Evolutionary conservation across 2,113 vertebrate species (phyloP), one percentile per base, ranked within the genome.

Genomic region (Excalfactoria chinensis): DNA sequence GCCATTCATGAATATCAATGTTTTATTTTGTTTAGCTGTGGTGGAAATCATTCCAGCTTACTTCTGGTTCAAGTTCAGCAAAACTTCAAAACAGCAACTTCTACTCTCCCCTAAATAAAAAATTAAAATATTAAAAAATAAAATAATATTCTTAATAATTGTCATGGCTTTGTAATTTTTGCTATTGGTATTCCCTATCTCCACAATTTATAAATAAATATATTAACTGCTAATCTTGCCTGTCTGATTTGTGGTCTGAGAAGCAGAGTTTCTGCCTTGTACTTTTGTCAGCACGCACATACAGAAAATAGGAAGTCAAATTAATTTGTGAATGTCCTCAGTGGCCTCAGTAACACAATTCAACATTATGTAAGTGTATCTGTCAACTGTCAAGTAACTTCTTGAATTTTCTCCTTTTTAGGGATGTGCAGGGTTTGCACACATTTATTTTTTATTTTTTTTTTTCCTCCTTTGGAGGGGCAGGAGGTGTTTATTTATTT

Each of bases 1-100:
- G 87, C 40, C 79, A 72, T 85, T 66, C 87, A 82, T 96, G 93
- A 95, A 95, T 91, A 82, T 82, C 82, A 79, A 63, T 76, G 85
- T 93, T 91, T 79, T 63, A 91, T 93, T 91, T 87, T 93, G 78
- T 89, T 95, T 89, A 95, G 87, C 91, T 96, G 89, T 30, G 81
- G 82, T 91, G 91, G 88, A 93, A 93, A 82, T 95, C 89, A 87
- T 95, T 91, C 44, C 71, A 63, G n/a, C 81, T 84, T 92, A 84
- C 41, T 80, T 93, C 64, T 64, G 41, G 59, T 75, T 89, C 89
- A 87, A 55, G 49, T 92, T 95, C 78, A 95, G 44, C 49, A 89
- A 55, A 74, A 87, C 46, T 87, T 93, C n/a, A 72, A 84, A 89
- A 95, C n/a, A 89, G 71, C 21, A 82, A 89, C 48, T 73, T 86